phyloP scores from a whole-genome alignment of 2,797 vertebrate genomes.

The Eulemur albifrons region DNA sequence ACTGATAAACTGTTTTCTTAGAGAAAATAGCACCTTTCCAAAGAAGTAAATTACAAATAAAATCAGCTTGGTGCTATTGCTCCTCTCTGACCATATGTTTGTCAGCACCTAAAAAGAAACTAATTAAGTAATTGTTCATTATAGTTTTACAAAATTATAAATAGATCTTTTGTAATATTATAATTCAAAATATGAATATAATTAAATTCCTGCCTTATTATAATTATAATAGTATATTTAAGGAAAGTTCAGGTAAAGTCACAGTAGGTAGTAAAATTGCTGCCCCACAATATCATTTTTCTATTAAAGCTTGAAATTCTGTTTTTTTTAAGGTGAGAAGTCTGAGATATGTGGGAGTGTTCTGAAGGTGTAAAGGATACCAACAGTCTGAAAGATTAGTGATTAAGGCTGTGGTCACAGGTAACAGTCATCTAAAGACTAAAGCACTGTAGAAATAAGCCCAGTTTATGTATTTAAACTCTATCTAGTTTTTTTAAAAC shows the following conservation, averaged over 20 bases:
- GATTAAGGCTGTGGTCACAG: not conserved
- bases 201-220: slow-evolving; percentile 3
- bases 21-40: not conserved
- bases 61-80: not conserved
- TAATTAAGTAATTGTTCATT: not conserved
- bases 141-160: slow-evolving; percentile 29
- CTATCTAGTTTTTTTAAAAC: not conserved
- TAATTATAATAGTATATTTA: not conserved
- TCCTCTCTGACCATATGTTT: not conserved
- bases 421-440: not conserved
- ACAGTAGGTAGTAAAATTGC: not conserved
- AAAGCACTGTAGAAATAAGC: not conserved
- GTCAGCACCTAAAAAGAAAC: not conserved
- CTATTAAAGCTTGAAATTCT: slow-evolving; percentile 1
- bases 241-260: not conserved
- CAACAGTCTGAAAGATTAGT: not conserved
- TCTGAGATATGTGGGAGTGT: not conserved
- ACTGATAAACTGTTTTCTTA: not conserved
- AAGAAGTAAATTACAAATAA: slow-evolving; percentile 29
- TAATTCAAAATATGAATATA: slow-evolving; percentile 11
- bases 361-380: not conserved
- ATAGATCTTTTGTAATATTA: not conserved
- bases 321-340: not conserved
- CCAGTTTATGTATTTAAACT: not conserved
- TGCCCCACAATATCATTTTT: not conserved